Evolutionary conservation across 1,140 invertebrate species (phyloP).

Genomic region (Oedothorax gibbosus): DNA sequence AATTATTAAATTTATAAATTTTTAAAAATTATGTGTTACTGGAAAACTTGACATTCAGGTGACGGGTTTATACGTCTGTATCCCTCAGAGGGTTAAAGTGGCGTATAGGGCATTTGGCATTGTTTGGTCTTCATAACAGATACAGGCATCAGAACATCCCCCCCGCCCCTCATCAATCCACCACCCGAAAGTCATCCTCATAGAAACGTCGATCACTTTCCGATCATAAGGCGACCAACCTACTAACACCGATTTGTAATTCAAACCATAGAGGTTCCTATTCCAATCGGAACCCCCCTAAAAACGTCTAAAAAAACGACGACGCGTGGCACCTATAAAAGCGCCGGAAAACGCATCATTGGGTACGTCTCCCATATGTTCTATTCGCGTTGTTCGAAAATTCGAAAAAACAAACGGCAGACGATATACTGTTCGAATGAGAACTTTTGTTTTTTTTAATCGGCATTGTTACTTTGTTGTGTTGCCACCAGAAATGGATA

Average conservation of each 20-base stretch:
- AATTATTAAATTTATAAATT: too few relatives aligned
- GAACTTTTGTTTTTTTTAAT: background rate
- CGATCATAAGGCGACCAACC: background rate
- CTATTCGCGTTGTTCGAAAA: background rate
- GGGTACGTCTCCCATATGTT: conserved; percentile 52
- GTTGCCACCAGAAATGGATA: background rate
- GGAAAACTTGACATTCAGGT: too few relatives aligned
- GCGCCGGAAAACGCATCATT: conserved; percentile 46
- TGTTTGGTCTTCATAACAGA: too few relatives aligned
- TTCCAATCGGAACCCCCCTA: conserved; percentile 34
- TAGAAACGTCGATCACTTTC: background rate
- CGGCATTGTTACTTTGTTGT: background rate
- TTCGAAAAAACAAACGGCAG: conserved; percentile 17
- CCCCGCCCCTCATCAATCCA: background rate
- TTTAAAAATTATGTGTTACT: too few relatives aligned
- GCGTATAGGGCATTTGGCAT: too few relatives aligned
- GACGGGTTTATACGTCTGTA: too few relatives aligned
- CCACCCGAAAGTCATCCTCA: background rate
- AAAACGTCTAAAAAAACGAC: background rate
- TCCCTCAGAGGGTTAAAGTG: too few relatives aligned
- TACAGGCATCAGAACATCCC: background rate
- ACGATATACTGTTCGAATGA: background rate
- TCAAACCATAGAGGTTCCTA: background rate
- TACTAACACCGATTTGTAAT: conserved; percentile 33
- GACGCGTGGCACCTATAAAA: conserved; percentile 49